Conservation (phyloP, 2,797 vertebrate species). For the Pangasius sanitwongsei region DNA sequence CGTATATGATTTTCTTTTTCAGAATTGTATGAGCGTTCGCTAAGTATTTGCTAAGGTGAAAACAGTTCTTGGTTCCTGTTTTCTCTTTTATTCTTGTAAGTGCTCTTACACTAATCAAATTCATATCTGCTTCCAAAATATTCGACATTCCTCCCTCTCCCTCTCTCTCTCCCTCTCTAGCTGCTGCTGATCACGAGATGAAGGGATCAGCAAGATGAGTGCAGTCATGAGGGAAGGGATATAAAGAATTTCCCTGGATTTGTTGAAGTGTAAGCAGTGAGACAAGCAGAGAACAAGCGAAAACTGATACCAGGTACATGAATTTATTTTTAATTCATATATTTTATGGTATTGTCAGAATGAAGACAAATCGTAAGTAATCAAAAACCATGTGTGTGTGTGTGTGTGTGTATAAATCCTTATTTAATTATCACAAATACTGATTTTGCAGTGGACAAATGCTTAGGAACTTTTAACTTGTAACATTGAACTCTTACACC, state of each 20-base stretch:
- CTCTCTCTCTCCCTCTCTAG: constrained; percentile 1
- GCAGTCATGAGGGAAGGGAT: constrained; percentile 51
- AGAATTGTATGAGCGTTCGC: not conserved
- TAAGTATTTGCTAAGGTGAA: not conserved
- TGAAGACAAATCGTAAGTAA: not conserved
- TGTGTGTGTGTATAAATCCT: constrained; percentile 15
- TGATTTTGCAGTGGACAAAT: not conserved
- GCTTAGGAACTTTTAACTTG: not conserved
- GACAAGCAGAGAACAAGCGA: constrained; percentile 32
- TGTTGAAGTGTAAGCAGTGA: constrained; percentile 30
- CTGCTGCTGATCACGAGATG: constrained; percentile 67
- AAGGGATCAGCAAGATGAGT: constrained; percentile 50
- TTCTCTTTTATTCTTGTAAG: not conserved
- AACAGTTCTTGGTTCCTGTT: not conserved
- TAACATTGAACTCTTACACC: not conserved
- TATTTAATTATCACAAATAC: not conserved
- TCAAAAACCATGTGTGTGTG: constrained; percentile 5
- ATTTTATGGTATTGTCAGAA: not conserved
- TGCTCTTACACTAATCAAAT: not conserved
- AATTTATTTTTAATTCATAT: not conserved
- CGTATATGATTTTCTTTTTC: not conserved
- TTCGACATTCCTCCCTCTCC: not conserved
- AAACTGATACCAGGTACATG: constrained; percentile 41
- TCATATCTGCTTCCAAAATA: no score
- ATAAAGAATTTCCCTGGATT: constrained; percentile 44